Base-by-base conservation (phyloP, 2,797 vertebrate genomes). In the Hafferia zeledoni region DNA sequence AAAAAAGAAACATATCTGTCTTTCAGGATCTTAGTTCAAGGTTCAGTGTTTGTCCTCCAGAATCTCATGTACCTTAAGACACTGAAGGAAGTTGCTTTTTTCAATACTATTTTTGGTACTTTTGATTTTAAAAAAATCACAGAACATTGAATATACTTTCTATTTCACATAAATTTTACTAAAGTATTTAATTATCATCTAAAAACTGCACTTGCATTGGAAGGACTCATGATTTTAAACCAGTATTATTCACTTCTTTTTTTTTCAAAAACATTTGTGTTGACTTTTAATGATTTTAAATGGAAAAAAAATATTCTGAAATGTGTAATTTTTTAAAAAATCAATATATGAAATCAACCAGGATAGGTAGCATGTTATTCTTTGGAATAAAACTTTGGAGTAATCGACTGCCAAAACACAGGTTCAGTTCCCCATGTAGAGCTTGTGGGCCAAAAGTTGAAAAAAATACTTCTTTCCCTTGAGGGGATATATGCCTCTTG, bases 1-100 rank as follows among this genome's bases (percentile, higher is more conserved):
- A 95, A 90, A 95, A 95, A 80, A 81, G n/a, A 88, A 96, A 47
- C 70, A 94, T 60, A 88, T 87, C 71, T 87, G 71, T 87, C 53
- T 60, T 71, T 53, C 4, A 80, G 27, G 12, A 68, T 81, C 72
- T 87, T 52, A 44, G 35, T 60, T 79, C n/a, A 80, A 79, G 25
- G 6, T 60, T 89, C 68, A 28, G 9, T 63, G 47, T 37, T 89
- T 91, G 77, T 71, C 60, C 19, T 63, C 7, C 39, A 64, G 49
- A 92, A 71, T 63, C 8, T 84, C 71, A 79, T 13, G 46, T 5
- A 67, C 28, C 9, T 89, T 44, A 49, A 77, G 49, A 33, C 37
- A 60, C 53, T 53, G 4, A 41, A 78, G 4, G 44, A 47, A 80
- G 11, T 4, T 39, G 52, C 0, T 55, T 80, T 86, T 77, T 85